Conservation (phyloP, 2,113 vertebrate genomes). For the Lanius ludovicianus region DNA sequence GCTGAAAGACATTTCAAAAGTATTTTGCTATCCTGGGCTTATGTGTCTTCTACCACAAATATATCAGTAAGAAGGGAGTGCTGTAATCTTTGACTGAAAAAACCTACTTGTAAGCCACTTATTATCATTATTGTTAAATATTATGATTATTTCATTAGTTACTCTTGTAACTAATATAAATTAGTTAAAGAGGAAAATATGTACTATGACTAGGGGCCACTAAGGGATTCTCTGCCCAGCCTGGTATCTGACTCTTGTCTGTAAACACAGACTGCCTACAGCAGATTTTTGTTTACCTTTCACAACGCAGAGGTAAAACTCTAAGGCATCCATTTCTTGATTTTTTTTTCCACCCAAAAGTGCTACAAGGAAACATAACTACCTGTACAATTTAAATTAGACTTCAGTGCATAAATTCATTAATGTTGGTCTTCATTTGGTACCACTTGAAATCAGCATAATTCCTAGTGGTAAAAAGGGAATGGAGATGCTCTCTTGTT, state of each 20-base stretch:
- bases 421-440: neutral
- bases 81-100: neutral
- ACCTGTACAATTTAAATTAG: neutral
- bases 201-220: neutral
- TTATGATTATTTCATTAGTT: conserved; percentile 11
- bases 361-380: neutral
- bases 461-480: neutral
- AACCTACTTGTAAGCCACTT: neutral
- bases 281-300: conserved; percentile 5
- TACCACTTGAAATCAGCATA: neutral
- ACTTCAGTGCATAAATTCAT: neutral
- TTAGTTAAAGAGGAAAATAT: neutral
- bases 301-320: neutral
- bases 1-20: neutral
- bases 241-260: neutral
- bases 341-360: neutral
- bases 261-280: neutral
- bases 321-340: neutral
- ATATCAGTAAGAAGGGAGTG: neutral
- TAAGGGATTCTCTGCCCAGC: neutral
- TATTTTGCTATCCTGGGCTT: neutral
- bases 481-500: neutral
- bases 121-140: neutral
- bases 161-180: neutral
- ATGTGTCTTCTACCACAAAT: neutral